A percentile compares a stretch with the other conserved stretches of the same genome.
phyloP scores from a whole-genome alignment of 2,797 vertebrate genomes.

The Eurystomus glaucurus region DNA sequence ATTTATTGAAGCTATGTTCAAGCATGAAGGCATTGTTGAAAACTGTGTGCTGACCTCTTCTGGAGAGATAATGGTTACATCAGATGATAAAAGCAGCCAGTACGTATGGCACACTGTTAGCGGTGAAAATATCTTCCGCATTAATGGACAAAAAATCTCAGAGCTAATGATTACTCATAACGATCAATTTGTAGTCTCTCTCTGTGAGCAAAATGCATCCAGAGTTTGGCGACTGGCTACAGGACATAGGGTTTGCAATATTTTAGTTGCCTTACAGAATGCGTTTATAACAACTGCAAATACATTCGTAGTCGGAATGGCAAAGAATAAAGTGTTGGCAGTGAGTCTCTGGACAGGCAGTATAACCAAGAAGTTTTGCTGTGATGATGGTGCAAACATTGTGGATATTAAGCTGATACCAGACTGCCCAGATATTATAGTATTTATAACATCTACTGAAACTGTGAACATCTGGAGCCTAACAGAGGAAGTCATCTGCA shows the following conservation, averaged over 20 bases:
- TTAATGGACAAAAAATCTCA: slow-evolving; percentile 96
- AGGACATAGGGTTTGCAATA: slow-evolving; percentile 98
- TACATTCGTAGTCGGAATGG: slow-evolving; percentile 95
- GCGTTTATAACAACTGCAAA: slow-evolving; percentile 97
- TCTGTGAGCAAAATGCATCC: slow-evolving; percentile 97
- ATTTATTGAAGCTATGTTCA: slow-evolving; percentile 97
- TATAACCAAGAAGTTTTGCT: slow-evolving; percentile 97
- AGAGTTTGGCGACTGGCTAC: slow-evolving; percentile 97
- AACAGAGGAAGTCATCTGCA: slow-evolving; percentile 95
- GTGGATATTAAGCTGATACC: slow-evolving; percentile 96
- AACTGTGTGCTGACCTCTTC: slow-evolving; percentile 96
- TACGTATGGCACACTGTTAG: slow-evolving; percentile 97
- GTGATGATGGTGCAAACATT: slow-evolving; percentile 95
- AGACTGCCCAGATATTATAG: slow-evolving; percentile 95
- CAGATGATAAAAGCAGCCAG: slow-evolving; percentile 97
- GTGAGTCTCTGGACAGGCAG: slow-evolving; percentile 99
- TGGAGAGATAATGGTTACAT: slow-evolving; percentile 96
- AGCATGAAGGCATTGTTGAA: slow-evolving; percentile 96
- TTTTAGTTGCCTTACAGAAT: slow-evolving; percentile 95
- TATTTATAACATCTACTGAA: slow-evolving; percentile 97
- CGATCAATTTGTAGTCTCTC: slow-evolving; percentile 98
- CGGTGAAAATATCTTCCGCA: slow-evolving; percentile 97
- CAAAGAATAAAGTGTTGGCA: slow-evolving; percentile 96
- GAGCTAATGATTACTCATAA: slow-evolving; percentile 98
- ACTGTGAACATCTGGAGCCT: slow-evolving; percentile 97